Conservation (phyloP, 2,888 invertebrate species). For the Epinotia ramella region DNA sequence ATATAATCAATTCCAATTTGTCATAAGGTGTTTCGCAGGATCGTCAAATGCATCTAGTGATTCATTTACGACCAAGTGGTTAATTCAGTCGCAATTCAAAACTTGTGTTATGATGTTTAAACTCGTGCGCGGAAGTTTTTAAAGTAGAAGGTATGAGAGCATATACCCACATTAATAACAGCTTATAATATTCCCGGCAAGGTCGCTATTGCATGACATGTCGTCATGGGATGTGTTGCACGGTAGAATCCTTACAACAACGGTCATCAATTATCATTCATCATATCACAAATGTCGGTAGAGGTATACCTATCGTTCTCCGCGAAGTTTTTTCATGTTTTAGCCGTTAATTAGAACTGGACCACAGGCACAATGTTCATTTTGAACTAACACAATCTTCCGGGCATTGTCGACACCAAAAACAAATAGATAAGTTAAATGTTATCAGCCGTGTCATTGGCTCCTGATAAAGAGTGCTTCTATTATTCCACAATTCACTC, state of each 20-base stretch:
- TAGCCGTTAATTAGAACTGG: not conserved
- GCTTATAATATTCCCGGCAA: conserved; percentile 16
- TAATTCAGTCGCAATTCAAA: conserved; percentile 20
- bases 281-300: not conserved
- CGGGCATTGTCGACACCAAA: conserved; percentile 53
- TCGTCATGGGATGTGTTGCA: not conserved
- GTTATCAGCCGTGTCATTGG: conserved; percentile 79
- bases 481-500: conserved; percentile 72
- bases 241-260: not conserved
- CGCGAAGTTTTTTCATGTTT: conserved; percentile 5
- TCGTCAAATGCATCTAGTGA: conserved; percentile 12
- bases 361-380: conserved; percentile 8
- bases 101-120: not conserved
- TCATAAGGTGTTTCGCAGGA: conserved; percentile 8
- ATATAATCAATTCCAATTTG: conserved; percentile 3
- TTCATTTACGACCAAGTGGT: conserved; percentile 6
- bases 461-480: conserved; percentile 71
- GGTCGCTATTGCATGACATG: conserved; percentile 16
- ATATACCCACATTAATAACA: conserved; percentile 7
- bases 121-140: conserved; percentile 10
- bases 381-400: conserved; percentile 30
- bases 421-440: conserved; percentile 72
- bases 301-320: not conserved
- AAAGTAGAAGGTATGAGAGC: not conserved
- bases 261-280: not conserved